Base-by-base conservation (phyloP, 1,140 invertebrate genomes). In the Araneus ventricosus region DNA sequence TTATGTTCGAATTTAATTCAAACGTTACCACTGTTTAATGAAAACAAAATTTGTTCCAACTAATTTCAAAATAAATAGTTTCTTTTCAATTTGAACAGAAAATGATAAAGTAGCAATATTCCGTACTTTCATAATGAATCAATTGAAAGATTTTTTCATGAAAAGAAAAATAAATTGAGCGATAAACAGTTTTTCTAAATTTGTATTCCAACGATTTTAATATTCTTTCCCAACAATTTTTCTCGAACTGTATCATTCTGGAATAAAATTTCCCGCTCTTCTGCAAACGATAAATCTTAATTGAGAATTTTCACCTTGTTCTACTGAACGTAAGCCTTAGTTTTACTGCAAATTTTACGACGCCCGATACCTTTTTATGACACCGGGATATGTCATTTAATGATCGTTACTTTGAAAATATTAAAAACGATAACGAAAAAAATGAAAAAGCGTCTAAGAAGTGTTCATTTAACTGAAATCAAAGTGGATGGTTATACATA, bases 321-420 rank as follows among this genome's bases (percentile, higher is more conserved):
- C 17, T 75, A 75, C 30, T 5, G 27, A 75, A 75, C 27, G 5
- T 75, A 34, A 34, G 67, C 67, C 30, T 6, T 17, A 34, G 30
- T 75, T 75, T 75, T 75, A 75, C 67, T 27, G 67, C 34, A 75
- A 75, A 34, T 75, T 75, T 75, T 75, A 75, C 67, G 67, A 75
- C 34, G 34, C 20, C 67, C 67, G 30, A 75, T 75, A 37, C 67
- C 30, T 20, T 75, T 75, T 75, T 75, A 75, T 34, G 67, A 34
- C 34, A 5, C 20, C 30, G 34, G 30, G 34, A 75, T 75, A 30
- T 75, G 67, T 75, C 67, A 75, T 75, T 75, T 75, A 75, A 75
- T 75, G 67, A 75, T 30, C 30, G 30, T 30, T 75, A 22, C 27
- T 75, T 75, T 75, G 10, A 75, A 75, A 75, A 75, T 30, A 75